Conservation (phyloP, 2,113 vertebrate species). For the Scatophagus argus region DNA sequence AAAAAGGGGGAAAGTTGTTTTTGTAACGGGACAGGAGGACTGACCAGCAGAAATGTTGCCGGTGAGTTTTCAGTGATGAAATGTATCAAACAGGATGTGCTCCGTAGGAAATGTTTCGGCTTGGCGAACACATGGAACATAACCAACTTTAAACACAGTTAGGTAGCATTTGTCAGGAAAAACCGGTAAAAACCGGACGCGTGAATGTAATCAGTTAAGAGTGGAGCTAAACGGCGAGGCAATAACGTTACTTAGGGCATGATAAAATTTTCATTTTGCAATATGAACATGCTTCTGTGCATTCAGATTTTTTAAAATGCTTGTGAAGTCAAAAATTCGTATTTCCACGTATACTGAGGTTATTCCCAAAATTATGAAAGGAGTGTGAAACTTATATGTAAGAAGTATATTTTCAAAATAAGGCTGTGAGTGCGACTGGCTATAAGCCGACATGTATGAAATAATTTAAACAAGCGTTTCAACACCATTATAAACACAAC, state of each 20-base stretch:
- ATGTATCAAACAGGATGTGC: background rate
- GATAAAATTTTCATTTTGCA: fast-evolving
- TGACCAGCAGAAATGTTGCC: conserved; percentile 77
- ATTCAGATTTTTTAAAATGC: background rate
- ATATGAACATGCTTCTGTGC: background rate
- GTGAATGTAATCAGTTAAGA: background rate
- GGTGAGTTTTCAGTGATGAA: conserved; percentile 74
- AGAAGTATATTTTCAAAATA: background rate
- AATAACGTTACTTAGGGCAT: background rate
- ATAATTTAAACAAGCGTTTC: background rate
- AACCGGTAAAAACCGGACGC: background rate
- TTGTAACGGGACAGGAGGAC: conserved; percentile 30
- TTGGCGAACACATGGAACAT: background rate
- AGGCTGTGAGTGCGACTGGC: too few relatives aligned
- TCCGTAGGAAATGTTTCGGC: background rate
- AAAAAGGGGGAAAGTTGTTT: background rate
- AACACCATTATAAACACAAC: background rate
- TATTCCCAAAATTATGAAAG: background rate
- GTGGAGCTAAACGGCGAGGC: background rate
- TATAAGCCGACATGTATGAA: background rate
- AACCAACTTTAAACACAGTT: background rate
- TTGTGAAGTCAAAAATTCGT: background rate
- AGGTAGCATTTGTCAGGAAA: background rate
- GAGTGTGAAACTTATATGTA: background rate
- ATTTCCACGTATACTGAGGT: background rate